These are phyloP conservation scores for Hoplias malabaricus DNA, from an alignment of 2,113 vertebrate genomes.

Conservation along the genomic window DNA sequence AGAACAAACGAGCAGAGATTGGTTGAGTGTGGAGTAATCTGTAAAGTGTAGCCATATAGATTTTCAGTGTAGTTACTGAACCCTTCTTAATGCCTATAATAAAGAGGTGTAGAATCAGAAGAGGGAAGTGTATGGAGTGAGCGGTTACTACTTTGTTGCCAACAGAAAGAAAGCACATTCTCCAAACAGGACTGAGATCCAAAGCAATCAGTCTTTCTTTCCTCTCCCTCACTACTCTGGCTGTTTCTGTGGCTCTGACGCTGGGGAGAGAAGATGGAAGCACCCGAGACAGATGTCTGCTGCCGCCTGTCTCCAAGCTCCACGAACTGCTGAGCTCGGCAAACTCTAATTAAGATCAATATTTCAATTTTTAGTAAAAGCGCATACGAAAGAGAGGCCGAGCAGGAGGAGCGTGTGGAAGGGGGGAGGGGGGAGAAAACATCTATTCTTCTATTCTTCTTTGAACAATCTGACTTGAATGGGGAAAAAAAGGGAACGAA, in stretches of 20 bases:
- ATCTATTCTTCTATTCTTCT: slow-evolving; percentile 60
- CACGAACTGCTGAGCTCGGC: slow-evolving; percentile 77
- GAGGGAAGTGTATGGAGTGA: background rate
- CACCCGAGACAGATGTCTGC: slow-evolving; percentile 74
- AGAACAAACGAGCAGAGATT: too few species aligned
- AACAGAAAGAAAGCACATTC: slow-evolving; percentile 62
- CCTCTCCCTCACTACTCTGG: slow-evolving; percentile 40
- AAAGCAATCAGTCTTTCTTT: slow-evolving; percentile 70
- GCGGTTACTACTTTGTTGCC: slow-evolving; percentile 55
- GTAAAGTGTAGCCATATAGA: too few species aligned
- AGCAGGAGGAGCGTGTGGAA: slow-evolving; percentile 53
- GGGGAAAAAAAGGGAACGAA: slow-evolving; percentile 59
- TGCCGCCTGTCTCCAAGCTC: slow-evolving; percentile 72
- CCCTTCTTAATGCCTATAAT: background rate
- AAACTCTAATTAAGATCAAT: slow-evolving; percentile 85
- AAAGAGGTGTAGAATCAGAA: background rate
- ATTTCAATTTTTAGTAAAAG: slow-evolving; percentile 80
- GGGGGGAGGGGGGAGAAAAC: slow-evolving; percentile 52
- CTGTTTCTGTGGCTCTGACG: slow-evolving; percentile 55
- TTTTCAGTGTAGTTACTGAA: too few species aligned
- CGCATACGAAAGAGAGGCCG: slow-evolving; percentile 51
- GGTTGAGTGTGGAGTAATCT: too few species aligned
- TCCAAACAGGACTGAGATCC: slow-evolving; percentile 66
- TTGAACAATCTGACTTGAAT: slow-evolving; percentile 52
- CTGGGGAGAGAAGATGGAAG: slow-evolving; percentile 72